These are phyloP conservation scores for Sphecodes monilicornis DNA, from an alignment of 2,888 invertebrate species.

Conservation along the genomic window DNA sequence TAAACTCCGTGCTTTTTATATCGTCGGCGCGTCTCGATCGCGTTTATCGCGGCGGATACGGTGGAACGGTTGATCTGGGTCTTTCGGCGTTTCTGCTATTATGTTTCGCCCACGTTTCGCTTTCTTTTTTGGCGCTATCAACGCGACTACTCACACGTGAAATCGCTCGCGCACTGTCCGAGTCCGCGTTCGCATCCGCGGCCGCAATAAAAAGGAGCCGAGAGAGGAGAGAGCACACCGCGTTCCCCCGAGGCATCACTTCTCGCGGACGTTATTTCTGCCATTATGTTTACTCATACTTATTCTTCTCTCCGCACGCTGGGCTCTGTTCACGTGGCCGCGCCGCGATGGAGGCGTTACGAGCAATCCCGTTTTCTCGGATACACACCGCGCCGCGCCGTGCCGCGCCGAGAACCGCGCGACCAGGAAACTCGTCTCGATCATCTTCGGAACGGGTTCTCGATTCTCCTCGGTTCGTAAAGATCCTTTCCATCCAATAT, in stretches of 20 bases:
- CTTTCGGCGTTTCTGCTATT: constrained; percentile 56
- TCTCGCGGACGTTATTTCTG: constrained; percentile 63
- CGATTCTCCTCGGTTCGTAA: constrained; percentile 68
- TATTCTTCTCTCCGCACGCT: constrained; percentile 27
- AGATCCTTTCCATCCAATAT: constrained; percentile 50
- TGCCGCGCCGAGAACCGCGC: constrained; percentile 32
- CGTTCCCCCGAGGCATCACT: constrained; percentile 25
- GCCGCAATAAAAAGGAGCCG: constrained; percentile 25
- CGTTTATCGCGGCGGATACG: constrained; percentile 21
- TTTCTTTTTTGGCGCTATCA: constrained; percentile 66
- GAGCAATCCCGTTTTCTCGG: constrained; percentile 73
- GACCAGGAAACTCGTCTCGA: constrained; percentile 70
- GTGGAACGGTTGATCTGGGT: constrained; percentile 4
- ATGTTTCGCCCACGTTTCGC: constrained; percentile 54
- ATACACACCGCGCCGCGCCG: constrained; percentile 58
- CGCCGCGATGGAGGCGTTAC: constrained; percentile 69
- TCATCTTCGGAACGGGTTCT: constrained; percentile 70
- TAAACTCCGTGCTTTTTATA: constrained; percentile 27
- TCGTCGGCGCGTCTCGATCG: not conserved
- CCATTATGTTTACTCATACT: constrained; percentile 71
- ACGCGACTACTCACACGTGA: constrained; percentile 71
- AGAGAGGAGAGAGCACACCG: not conserved
- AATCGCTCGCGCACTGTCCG: constrained; percentile 57
- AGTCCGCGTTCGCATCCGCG: not conserved
- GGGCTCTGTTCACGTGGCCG: constrained; percentile 53